These are phyloP conservation scores for Octonoba sinensis DNA, from an alignment of 2,888 invertebrate species.

Conservation along the genomic window DNA sequence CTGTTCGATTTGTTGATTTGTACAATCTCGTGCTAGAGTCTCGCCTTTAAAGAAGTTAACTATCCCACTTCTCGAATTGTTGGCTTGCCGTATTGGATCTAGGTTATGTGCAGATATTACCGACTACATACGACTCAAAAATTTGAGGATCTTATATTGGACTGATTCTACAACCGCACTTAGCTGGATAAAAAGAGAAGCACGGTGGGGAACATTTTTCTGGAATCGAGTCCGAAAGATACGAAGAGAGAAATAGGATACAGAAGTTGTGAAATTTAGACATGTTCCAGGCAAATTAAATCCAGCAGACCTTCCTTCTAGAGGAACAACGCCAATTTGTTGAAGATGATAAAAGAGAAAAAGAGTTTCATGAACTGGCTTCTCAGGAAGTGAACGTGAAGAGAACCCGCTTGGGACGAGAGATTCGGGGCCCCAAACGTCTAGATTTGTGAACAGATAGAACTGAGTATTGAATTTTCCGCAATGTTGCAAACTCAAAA, in stretches of 20 bases:
- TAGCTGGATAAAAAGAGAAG: conserved; percentile 64
- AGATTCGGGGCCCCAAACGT: not conserved
- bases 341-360: too few species aligned
- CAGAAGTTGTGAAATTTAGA: not conserved
- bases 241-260: conserved; percentile 45
- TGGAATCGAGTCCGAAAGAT: conserved; percentile 68
- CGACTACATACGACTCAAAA: not conserved
- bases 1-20: not conserved
- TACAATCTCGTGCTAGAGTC: not conserved
- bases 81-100: not conserved
- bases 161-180: conserved; percentile 51
- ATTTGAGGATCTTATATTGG: too few species aligned
- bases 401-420: not conserved
- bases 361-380: too few species aligned
- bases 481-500: too few species aligned
- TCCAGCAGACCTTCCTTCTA: not conserved
- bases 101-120: not conserved
- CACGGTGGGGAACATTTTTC: conserved; percentile 66
- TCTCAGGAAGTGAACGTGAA: too few species aligned
- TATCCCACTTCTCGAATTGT: conserved; percentile 3
- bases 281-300: conserved; percentile 2
- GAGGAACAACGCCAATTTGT: too few species aligned
- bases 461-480: not conserved
- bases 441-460: not conserved
- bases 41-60: not conserved